These are phyloP conservation scores for Drosophila eohydei DNA, from an alignment of 2,888 invertebrate species.

Conservation along the genomic window DNA sequence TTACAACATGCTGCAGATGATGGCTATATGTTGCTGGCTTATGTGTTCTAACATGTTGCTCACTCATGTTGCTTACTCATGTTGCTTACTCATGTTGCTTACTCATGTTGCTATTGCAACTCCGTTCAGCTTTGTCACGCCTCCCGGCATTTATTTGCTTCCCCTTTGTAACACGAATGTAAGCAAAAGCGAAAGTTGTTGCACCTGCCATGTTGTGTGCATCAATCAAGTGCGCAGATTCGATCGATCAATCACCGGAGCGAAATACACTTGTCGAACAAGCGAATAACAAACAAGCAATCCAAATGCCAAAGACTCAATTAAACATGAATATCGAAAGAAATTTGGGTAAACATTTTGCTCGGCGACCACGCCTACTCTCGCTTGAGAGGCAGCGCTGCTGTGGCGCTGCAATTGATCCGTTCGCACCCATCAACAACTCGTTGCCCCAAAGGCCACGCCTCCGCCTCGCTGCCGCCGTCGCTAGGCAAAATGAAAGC, in stretches of 20 bases:
- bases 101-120: neutral
- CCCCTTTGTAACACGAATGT: neutral
- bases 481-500: too few relatives aligned
- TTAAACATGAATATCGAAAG: slow-evolving; percentile 25
- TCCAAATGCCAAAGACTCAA: slow-evolving; percentile 38
- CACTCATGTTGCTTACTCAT: neutral
- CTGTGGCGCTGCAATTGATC: slow-evolving; percentile 44
- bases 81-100: neutral
- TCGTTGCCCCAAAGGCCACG: slow-evolving; percentile 26
- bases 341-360: slow-evolving; percentile 28
- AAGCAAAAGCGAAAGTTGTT: slow-evolving; percentile 1
- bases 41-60: too few relatives aligned
- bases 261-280: slow-evolving; percentile 31
- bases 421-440: slow-evolving; percentile 36
- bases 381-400: neutral
- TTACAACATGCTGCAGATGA: too few relatives aligned
- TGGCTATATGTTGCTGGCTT: too few relatives aligned
- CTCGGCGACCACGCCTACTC: neutral
- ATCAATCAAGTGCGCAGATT: slow-evolving; percentile 32
- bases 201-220: slow-evolving; percentile 20
- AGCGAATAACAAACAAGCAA: slow-evolving; percentile 31
- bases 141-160: neutral
- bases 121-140: neutral
- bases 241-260: slow-evolving; percentile 42
- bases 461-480: neutral